Evolutionary conservation across 2,797 vertebrate genomes (phyloP).

Genomic region (Myioborus melanocephalus): DNA sequence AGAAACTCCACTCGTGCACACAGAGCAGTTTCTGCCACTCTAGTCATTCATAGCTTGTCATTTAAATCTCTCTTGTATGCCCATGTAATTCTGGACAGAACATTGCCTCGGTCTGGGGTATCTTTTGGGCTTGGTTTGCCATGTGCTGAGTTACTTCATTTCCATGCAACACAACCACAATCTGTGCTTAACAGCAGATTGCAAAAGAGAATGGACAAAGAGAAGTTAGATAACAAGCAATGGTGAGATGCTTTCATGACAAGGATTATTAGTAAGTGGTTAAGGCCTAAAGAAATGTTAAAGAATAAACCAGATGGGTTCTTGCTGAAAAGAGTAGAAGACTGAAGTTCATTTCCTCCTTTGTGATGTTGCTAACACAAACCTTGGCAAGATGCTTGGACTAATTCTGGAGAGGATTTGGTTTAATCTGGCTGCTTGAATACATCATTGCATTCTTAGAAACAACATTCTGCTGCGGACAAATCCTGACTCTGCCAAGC

Average conservation of each 20-base stretch:
- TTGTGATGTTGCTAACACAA: not conserved
- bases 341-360: not conserved
- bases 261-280: not conserved
- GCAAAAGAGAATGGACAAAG: not conserved
- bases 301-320: not conserved
- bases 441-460: not conserved
- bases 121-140: not conserved
- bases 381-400: not conserved
- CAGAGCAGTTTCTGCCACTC: not conserved
- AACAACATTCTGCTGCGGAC: not conserved
- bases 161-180: not conserved
- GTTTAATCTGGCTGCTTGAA: not conserved
- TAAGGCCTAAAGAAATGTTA: not conserved
- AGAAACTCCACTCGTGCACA: not conserved
- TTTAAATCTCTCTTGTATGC: not conserved
- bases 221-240: not conserved
- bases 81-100: not conserved
- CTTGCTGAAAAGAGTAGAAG: not conserved
- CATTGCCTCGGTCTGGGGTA: not conserved
- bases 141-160: not conserved
- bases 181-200: not conserved
- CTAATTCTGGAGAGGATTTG: not conserved
- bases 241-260: not conserved
- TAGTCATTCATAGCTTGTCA: fast-evolving
- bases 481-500: not conserved